Conservation (phyloP, 1,140 invertebrate species). For the Drosophila equinoxialis region DNA sequence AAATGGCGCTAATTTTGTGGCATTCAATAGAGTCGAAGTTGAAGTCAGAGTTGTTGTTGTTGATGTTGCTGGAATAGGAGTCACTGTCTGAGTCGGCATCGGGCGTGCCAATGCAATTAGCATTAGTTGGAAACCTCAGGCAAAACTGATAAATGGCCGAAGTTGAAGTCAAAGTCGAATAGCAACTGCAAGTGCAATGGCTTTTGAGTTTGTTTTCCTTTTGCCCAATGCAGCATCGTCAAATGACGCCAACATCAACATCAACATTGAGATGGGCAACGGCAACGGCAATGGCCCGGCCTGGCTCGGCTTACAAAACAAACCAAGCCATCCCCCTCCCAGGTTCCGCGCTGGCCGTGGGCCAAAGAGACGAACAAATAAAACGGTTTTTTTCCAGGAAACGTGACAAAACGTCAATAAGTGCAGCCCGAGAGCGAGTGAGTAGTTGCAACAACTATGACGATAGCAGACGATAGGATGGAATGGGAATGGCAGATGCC, state of each 20-base stretch:
- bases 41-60: neutral
- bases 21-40: conserved; percentile 39
- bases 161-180: conserved; percentile 18
- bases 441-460: conserved; percentile 49
- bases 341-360: neutral
- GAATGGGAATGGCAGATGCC: conserved; percentile 12
- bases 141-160: conserved; percentile 49
- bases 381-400: conserved; percentile 80
- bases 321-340: conserved; percentile 36
- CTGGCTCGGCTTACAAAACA: conserved; percentile 75
- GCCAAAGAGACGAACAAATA: conserved; percentile 64
- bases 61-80: conserved; percentile 10
- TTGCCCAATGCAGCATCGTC: conserved; percentile 31
- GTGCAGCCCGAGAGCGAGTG: conserved; percentile 23
- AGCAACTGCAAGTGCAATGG: conserved; percentile 54
- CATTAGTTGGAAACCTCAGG: conserved; percentile 42
- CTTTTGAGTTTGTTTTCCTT: conserved; percentile 68
- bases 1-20: conserved; percentile 80
- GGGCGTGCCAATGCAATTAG: conserved; percentile 79
- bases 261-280: neutral
- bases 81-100: conserved; percentile 19
- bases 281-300: conserved; percentile 18
- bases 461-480: conserved; percentile 16
- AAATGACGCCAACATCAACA: neutral
- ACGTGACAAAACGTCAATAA: conserved; percentile 81